Conservation (phyloP, 2,888 invertebrate genomes). For the Lysandra bellargus region DNA sequence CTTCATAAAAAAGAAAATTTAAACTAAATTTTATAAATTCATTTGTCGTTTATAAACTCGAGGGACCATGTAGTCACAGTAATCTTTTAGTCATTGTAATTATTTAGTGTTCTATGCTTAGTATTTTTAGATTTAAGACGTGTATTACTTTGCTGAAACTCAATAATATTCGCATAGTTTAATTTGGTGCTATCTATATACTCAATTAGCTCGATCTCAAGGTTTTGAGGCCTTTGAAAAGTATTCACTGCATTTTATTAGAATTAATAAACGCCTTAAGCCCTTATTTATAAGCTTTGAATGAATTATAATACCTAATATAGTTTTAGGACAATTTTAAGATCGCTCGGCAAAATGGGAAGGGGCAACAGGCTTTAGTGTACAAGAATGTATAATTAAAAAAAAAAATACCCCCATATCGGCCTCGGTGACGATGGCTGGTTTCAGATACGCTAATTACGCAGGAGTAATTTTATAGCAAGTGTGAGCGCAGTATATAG, state of each 20-base stretch:
- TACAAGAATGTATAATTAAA: not conserved
- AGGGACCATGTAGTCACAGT: conserved; percentile 34
- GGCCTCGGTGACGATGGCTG: too few relatives aligned
- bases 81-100: conserved; percentile 36
- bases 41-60: conserved; percentile 18
- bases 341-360: not conserved
- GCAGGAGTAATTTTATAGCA: too few relatives aligned
- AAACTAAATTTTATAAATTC: not conserved
- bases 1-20: not conserved
- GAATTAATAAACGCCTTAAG: not conserved
- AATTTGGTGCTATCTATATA: conserved; percentile 21
- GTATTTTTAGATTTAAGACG: conserved; percentile 4
- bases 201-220: conserved; percentile 27
- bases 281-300: not conserved
- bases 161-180: conserved; percentile 13
- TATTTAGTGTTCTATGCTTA: conserved; percentile 26
- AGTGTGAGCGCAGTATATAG: too few relatives aligned
- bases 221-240: conserved; percentile 5
- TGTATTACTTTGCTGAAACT: conserved; percentile 18
- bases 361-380: not conserved
- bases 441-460: too few relatives aligned
- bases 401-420: too few relatives aligned
- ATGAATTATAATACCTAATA: not conserved
- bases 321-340: not conserved
- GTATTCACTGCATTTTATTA: conserved; percentile 29